Evolutionary conservation across 2,888 invertebrate species (phyloP), one percentile per base, ranked within the genome.

Genomic region (Clivina fossor): DNA sequence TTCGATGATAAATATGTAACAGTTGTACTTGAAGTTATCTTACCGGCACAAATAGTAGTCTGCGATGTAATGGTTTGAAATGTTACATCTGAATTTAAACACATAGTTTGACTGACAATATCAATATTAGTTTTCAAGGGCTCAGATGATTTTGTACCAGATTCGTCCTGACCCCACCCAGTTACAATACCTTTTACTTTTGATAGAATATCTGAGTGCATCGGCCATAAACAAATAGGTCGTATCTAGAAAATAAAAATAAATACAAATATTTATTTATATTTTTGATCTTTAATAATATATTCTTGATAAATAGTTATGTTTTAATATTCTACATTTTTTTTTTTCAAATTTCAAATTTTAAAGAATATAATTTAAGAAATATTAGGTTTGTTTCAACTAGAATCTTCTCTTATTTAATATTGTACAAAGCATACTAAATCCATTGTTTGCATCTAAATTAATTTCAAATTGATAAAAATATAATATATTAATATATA

Each of bases 1-100:
- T n/a, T n/a, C n/a, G n/a, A n/a, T n/a, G n/a, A n/a, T n/a, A 33
- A 9, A 11, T 33, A 33, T 33, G 4, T 33, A 33, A 7, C 5
- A 9, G 11, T 4, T 38, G 3, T 38, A 19, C 9, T 24, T 7
- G 4, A 24, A 24, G 3, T n/a, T n/a, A 4, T 30, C 44, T 3
- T 64, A 78, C 78, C 81, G 56, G 80, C 81, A 62, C 81, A 81
- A 4, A 81, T 68, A 0, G 80, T 81, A 4, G 66, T 76, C 15
- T 74, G 66, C 1, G 77, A 77, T 0, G 79, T 80, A 2, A 78
- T 63, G 30, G 67, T 30, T 18, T 16, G 2, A 30, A 30, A 44
- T n/a, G 11, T 13, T 18, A n/a, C 16, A 32, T 32, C 9, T 15
- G 16, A 4, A 5, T 30, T 4, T 9, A 9, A 5, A 5, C 44